Conservation (phyloP, 2,888 invertebrate species). For the Thalpophila matura region DNA sequence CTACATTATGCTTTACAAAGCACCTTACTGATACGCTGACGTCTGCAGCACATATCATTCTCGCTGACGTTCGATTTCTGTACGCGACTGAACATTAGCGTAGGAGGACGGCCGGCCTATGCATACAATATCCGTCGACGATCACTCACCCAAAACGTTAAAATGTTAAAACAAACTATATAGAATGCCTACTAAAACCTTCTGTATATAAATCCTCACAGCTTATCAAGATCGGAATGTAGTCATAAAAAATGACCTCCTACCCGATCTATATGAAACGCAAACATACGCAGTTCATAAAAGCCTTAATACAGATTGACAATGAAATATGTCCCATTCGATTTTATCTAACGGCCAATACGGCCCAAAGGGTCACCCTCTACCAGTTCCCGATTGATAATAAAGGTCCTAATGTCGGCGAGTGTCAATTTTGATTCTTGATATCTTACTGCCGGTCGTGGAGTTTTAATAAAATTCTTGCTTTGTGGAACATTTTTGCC, state of each 20-base stretch:
- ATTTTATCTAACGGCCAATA: constrained; percentile 54
- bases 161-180: not conserved
- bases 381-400: constrained; percentile 38
- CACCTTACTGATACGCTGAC: no score
- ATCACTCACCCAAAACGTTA: not conserved
- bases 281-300: constrained; percentile 32
- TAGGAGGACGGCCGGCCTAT: no score
- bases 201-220: not conserved
- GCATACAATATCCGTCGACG: not conserved
- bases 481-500: not conserved
- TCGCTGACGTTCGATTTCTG: no score
- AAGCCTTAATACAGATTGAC: constrained; percentile 48
- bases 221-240: not conserved
- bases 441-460: constrained; percentile 4
- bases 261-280: not conserved
- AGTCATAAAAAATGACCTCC: constrained; percentile 11
- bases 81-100: no score
- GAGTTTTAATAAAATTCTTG: not conserved
- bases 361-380: constrained; percentile 39
- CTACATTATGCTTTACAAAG: no score
- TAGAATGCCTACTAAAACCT: not conserved
- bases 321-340: constrained; percentile 51
- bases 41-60: no score
- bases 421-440: constrained; percentile 35
- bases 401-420: constrained; percentile 25